phyloP scores from a whole-genome alignment of 2,797 vertebrate genomes.

The Rhinoraja longicauda region DNA sequence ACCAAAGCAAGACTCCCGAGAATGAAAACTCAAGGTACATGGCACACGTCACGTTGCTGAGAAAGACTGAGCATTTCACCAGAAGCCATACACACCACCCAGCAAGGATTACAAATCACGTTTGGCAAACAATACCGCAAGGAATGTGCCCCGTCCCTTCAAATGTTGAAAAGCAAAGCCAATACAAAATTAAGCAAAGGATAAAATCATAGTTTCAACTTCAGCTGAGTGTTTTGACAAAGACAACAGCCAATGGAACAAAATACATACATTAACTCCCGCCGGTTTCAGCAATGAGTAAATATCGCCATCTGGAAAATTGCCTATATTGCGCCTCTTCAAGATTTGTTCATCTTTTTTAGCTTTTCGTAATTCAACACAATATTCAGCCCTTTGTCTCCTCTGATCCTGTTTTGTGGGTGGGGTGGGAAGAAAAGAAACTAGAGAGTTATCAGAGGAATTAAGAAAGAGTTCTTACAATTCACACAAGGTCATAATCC shows the following conservation, averaged over 20 bases:
- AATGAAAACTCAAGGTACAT: not conserved
- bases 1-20: not conserved
- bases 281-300: not conserved
- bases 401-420: constrained; percentile 59
- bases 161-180: not conserved
- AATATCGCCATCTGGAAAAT: not conserved
- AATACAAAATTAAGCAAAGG: not conserved
- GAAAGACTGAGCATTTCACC: not conserved
- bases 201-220: too few species aligned
- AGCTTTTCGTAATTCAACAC: constrained; percentile 73
- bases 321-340: constrained; percentile 71
- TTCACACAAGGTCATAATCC: not conserved
- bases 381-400: constrained; percentile 62
- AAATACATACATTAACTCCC: not conserved
- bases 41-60: not conserved
- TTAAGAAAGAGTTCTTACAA: not conserved
- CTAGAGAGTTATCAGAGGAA: not conserved
- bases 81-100: not conserved
- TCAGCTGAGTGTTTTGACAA: not conserved
- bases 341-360: constrained; percentile 73
- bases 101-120: not conserved
- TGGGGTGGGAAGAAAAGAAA: not conserved
- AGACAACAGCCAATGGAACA: not conserved
- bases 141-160: too few species aligned
- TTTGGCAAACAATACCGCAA: not conserved